phyloP scores from a whole-genome alignment of 2,113 vertebrate genomes.

The Prunella himalayana region DNA sequence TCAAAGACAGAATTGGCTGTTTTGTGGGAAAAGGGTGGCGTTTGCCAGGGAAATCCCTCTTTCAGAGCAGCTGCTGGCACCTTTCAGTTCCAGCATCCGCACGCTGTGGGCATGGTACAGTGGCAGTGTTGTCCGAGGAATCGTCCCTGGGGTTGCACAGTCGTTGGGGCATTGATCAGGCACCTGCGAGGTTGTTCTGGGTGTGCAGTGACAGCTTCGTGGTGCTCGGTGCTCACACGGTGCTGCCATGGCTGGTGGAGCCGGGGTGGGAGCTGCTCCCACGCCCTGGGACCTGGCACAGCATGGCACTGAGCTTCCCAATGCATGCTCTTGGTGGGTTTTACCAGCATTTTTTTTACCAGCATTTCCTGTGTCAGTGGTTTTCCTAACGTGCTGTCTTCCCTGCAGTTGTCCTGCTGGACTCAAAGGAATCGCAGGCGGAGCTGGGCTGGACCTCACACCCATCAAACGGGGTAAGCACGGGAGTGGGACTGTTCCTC shows the following conservation, averaged over 20 bases:
- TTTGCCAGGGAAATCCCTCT: not conserved
- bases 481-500: not conserved
- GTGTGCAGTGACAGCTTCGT: accelerated
- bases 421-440: constrained; percentile 94
- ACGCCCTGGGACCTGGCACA: accelerated
- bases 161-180: not conserved
- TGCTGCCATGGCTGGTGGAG: not conserved
- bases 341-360: accelerated
- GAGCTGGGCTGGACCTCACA: constrained; percentile 93
- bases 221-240: not conserved
- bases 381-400: not conserved
- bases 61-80: not conserved
- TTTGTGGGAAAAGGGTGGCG: not conserved
- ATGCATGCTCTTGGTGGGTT: accelerated
- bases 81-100: accelerated
- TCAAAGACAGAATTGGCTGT: accelerated
- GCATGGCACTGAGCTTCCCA: not conserved
- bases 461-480: constrained; percentile 88
- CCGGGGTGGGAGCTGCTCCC: not conserved
- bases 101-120: accelerated
- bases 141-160: not conserved
- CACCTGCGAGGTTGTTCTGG: not conserved
- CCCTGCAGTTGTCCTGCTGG: constrained; percentile 85
- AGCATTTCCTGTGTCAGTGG: accelerated
- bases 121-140: accelerated